phyloP scores from a whole-genome alignment of 1,140 invertebrate species.

The Odontomachus brunneus region DNA sequence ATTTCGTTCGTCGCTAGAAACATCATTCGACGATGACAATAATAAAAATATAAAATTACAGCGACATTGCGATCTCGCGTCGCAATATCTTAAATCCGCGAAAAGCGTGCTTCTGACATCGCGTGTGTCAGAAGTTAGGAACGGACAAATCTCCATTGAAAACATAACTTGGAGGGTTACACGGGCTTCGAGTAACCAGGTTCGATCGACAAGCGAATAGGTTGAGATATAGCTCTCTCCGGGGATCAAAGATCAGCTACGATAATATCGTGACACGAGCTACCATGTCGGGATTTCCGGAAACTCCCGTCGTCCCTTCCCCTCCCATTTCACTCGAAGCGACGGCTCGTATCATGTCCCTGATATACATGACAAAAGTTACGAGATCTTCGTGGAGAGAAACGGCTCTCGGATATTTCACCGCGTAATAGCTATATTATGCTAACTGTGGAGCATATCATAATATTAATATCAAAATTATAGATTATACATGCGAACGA shows the following conservation, averaged over 20 bases:
- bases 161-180: background rate
- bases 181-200: background rate
- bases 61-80: background rate
- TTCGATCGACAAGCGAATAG: slow-evolving; percentile 59
- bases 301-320: background rate
- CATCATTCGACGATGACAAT: no score
- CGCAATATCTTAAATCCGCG: background rate
- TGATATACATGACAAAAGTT: slow-evolving; percentile 7
- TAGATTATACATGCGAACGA: no score
- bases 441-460: no score
- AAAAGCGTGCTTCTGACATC: background rate
- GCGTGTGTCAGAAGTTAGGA: background rate
- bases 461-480: no score
- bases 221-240: slow-evolving; percentile 34
- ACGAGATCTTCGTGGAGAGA: background rate
- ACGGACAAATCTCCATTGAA: slow-evolving; percentile 16
- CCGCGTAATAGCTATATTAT: no score
- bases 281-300: slow-evolving; percentile 46
- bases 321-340: background rate
- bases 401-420: no score
- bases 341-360: background rate
- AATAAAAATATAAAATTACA: no score
- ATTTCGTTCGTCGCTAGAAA: no score
- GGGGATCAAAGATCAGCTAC: slow-evolving; percentile 53
- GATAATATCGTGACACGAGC: slow-evolving; percentile 50